phyloP scores from a whole-genome alignment of 2,113 vertebrate genomes.

The Bombycilla garrulus region DNA sequence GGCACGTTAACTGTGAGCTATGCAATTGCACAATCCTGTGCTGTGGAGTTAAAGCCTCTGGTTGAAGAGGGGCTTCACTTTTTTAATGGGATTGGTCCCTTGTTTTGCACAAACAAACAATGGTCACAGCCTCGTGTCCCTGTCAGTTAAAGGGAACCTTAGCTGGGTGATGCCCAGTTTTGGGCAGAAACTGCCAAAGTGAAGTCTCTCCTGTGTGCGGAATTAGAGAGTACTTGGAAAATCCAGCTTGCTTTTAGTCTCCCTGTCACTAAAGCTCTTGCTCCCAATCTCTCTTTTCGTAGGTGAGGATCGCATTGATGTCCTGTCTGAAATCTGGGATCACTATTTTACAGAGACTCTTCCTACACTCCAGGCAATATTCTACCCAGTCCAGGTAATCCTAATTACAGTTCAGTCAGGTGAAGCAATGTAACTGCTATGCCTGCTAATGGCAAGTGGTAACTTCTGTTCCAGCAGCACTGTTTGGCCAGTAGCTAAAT shows the following conservation, averaged over 20 bases:
- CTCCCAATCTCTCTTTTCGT: neutral
- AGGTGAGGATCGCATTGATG: conserved; percentile 84
- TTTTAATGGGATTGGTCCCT: neutral
- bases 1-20: neutral
- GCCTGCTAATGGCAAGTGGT: neutral
- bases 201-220: neutral
- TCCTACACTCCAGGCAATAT: conserved; percentile 94
- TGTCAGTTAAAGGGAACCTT: neutral
- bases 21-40: neutral
- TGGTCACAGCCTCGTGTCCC: neutral
- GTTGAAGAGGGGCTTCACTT: neutral
- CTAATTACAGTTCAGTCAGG: neutral
- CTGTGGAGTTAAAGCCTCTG: neutral
- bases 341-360: conserved; percentile 92
- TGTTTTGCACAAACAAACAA: neutral
- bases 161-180: neutral
- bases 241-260: neutral
- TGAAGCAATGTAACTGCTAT: neutral
- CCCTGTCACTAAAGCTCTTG: neutral
- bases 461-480: neutral
- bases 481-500: neutral
- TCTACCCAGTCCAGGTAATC: conserved; percentile 93
- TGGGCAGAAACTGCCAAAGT: neutral
- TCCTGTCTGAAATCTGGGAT: conserved; percentile 87
- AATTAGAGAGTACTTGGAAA: neutral